These are phyloP conservation scores for Eupithecia exiguata DNA, from an alignment of 2,888 invertebrate genomes.

Conservation along the genomic window DNA sequence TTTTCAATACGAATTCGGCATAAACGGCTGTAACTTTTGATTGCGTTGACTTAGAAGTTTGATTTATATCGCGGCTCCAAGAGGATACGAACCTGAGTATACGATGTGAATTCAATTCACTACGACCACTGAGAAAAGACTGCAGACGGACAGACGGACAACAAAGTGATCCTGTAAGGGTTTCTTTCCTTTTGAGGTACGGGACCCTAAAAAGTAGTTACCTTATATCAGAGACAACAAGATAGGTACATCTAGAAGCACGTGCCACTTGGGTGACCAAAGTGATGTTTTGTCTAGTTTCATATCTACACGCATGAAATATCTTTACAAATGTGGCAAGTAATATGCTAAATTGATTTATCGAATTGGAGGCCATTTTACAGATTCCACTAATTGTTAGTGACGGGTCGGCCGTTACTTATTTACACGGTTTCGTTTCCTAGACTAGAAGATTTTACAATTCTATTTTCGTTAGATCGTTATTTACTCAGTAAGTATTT, in stretches of 20 bases:
- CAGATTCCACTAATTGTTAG: conserved; percentile 32
- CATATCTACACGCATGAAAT: conserved; percentile 10
- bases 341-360: conserved; percentile 41
- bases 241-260: neutral
- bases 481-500: neutral
- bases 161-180: no score
- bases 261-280: neutral
- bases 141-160: no score
- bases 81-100: no score
- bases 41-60: no score
- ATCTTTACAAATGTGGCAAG: conserved; percentile 27
- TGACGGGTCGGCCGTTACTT: conserved; percentile 21
- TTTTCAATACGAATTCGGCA: no score
- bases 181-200: no score
- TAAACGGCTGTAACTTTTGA: no score
- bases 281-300: conserved; percentile 1
- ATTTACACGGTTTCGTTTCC: conserved; percentile 9
- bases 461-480: neutral
- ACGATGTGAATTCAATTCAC: no score
- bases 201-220: no score
- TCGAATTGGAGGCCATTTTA: conserved; percentile 21
- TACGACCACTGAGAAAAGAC: no score
- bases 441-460: neutral
- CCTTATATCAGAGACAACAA: neutral
- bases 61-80: no score